Evolutionary conservation across 1,140 invertebrate genomes (phyloP).

Genomic region (Ceratina calcarata): DNA sequence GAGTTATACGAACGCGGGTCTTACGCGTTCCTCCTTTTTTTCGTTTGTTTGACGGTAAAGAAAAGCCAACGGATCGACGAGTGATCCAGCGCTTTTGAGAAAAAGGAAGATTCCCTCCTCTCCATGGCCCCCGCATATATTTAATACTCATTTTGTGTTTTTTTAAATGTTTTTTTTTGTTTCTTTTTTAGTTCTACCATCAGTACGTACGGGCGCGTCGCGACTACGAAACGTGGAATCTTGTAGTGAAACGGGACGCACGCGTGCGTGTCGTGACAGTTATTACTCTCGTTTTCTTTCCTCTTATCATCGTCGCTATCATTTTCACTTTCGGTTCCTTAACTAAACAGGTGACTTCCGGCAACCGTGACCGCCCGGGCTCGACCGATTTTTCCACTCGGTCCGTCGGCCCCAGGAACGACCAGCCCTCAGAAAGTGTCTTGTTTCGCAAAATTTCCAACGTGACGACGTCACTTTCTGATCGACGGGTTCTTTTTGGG

Average conservation of each 20-base stretch:
- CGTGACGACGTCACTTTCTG: neutral
- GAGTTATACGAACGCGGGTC: slow-evolving; percentile 51
- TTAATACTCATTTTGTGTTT: slow-evolving; percentile 76
- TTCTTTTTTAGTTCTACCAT: slow-evolving; percentile 23
- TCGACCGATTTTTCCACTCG: slow-evolving; percentile 21
- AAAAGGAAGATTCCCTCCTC: slow-evolving; percentile 78
- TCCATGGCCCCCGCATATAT: slow-evolving; percentile 79
- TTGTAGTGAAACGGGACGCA: slow-evolving; percentile 42
- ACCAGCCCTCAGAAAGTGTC: slow-evolving; percentile 25
- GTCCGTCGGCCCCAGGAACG: slow-evolving; percentile 36
- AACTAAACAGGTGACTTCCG: slow-evolving; percentile 65
- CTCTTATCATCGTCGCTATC: slow-evolving; percentile 22
- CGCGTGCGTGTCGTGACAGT: slow-evolving; percentile 65
- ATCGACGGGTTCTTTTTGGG: neutral
- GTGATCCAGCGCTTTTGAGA: slow-evolving; percentile 33
- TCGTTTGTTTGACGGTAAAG: slow-evolving; percentile 31
- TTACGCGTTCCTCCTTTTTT: slow-evolving; percentile 35
- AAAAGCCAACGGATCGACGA: slow-evolving; percentile 32
- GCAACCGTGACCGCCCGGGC: slow-evolving; percentile 51
- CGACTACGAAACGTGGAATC: neutral
- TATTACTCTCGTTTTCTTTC: slow-evolving; percentile 57
- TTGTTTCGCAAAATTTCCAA: slow-evolving; percentile 15
- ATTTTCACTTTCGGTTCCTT: slow-evolving; percentile 45
- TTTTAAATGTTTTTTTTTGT: slow-evolving; percentile 25
- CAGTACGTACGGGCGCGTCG: slow-evolving; percentile 60